Evolutionary conservation across 1,140 invertebrate species (phyloP).

Genomic region (Diachasma alloeum): DNA sequence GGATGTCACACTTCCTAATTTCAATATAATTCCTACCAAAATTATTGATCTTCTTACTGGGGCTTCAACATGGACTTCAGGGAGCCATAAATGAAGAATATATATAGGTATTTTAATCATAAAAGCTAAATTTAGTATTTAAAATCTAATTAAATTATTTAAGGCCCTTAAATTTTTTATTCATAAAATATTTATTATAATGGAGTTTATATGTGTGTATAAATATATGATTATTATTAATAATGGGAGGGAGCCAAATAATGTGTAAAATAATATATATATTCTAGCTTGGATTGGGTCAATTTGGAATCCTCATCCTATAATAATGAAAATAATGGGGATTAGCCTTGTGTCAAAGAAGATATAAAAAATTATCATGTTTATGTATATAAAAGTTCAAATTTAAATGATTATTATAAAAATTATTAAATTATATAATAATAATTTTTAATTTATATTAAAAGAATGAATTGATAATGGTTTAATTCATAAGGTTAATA

Average conservation of each 20-base stretch:
- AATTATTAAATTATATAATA: no score
- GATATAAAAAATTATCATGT: slow-evolving; percentile 50
- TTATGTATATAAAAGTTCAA: slow-evolving; percentile 64
- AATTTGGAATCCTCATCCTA: slow-evolving; percentile 70
- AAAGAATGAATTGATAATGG: slow-evolving; percentile 53
- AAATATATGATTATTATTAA: slow-evolving; percentile 59
- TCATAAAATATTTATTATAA: slow-evolving; percentile 62
- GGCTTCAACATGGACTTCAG: slow-evolving; percentile 78
- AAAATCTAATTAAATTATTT: slow-evolving; percentile 63
- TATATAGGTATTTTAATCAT: slow-evolving; percentile 76
- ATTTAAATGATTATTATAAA: slow-evolving; percentile 63
- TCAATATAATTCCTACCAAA: slow-evolving; percentile 75
- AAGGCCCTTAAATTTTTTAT: slow-evolving; percentile 55
- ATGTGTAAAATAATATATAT: slow-evolving; percentile 73
- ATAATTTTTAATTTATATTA: no score
- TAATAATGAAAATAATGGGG: slow-evolving; percentile 69
- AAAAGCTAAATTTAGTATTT: slow-evolving; percentile 69
- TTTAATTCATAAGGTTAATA: slow-evolving; percentile 68
- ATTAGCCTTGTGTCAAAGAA: slow-evolving; percentile 58
- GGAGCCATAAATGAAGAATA: slow-evolving; percentile 75
- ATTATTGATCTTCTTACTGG: slow-evolving; percentile 75
- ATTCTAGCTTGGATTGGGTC: slow-evolving; percentile 68
- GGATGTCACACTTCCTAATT: slow-evolving; percentile 72
- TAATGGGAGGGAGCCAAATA: slow-evolving; percentile 68
- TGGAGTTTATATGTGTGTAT: slow-evolving; percentile 42